phyloP scores from a whole-genome alignment of 2,797 vertebrate genomes.

The Scleropages formosus region DNA sequence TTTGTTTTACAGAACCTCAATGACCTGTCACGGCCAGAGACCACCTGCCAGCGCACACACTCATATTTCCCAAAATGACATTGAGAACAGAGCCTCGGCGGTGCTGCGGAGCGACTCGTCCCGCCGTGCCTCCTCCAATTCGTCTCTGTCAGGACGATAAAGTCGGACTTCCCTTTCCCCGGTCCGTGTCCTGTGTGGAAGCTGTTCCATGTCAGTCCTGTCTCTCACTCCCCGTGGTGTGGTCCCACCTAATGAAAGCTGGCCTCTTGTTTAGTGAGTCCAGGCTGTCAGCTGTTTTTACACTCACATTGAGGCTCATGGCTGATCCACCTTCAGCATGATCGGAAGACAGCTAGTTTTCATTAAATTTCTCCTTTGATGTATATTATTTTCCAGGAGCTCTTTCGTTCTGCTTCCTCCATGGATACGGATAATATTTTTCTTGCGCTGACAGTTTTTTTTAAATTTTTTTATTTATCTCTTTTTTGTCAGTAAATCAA shows the following conservation, averaged over 20 bases:
- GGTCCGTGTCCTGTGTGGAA: slow-evolving; percentile 14
- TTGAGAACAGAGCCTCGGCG: neutral
- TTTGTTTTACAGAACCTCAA: slow-evolving; percentile 18
- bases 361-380: slow-evolving; percentile 25
- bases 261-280: neutral
- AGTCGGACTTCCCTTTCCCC: slow-evolving; percentile 14
- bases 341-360: slow-evolving; percentile 21
- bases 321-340: slow-evolving; percentile 18
- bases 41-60: slow-evolving; percentile 29
- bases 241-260: slow-evolving; percentile 15
- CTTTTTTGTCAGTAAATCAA: no score
- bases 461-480: no score
- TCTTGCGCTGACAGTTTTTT: no score
- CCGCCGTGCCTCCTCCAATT: slow-evolving; percentile 31
- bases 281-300: slow-evolving; percentile 27
- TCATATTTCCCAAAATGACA: slow-evolving; percentile 27
- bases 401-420: no score
- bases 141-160: slow-evolving; percentile 30
- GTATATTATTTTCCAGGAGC: no score
- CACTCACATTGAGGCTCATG: slow-evolving; percentile 15
- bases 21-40: slow-evolving; percentile 23
- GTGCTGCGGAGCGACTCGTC: slow-evolving; percentile 6
- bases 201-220: slow-evolving; percentile 13
- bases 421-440: no score
- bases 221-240: slow-evolving; percentile 20